phyloP scores from a whole-genome alignment of 2,888 invertebrate species.

The Hanleya hanleyi region DNA sequence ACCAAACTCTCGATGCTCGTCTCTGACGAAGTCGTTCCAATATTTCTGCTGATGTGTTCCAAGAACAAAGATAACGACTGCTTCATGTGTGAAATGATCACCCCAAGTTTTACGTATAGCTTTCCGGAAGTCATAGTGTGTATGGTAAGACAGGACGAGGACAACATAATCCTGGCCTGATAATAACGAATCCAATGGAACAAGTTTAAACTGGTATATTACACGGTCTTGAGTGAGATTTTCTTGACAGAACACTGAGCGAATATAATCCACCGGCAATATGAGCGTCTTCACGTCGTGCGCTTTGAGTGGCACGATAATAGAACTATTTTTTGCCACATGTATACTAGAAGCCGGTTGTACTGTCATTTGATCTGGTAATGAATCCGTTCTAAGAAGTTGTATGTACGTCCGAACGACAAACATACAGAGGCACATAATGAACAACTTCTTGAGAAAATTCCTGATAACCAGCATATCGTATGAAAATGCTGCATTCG shows the following conservation, averaged over 20 bases:
- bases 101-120: slow-evolving; percentile 42
- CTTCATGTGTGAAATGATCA: slow-evolving; percentile 11
- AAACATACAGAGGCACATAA: too few species aligned
- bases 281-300: too few species aligned
- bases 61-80: slow-evolving; percentile 34
- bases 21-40: slow-evolving; percentile 36
- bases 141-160: slow-evolving; percentile 37
- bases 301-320: too few species aligned
- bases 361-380: too few species aligned
- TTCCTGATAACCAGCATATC: too few species aligned
- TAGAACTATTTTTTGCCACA: too few species aligned
- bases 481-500: too few species aligned
- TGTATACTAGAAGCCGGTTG: too few species aligned
- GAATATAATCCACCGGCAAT: too few species aligned
- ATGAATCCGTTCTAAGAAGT: too few species aligned
- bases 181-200: not conserved
- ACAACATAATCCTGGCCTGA: slow-evolving; percentile 15
- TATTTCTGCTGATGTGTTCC: slow-evolving; percentile 23
- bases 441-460: too few species aligned
- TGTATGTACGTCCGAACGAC: too few species aligned
- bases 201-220: not conserved
- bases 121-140: slow-evolving; percentile 36
- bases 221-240: not conserved
- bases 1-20: slow-evolving; percentile 32
- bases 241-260: not conserved